These are phyloP conservation scores for Scylla paramamosain DNA, from an alignment of 1,140 invertebrate species.

Conservation along the genomic window DNA sequence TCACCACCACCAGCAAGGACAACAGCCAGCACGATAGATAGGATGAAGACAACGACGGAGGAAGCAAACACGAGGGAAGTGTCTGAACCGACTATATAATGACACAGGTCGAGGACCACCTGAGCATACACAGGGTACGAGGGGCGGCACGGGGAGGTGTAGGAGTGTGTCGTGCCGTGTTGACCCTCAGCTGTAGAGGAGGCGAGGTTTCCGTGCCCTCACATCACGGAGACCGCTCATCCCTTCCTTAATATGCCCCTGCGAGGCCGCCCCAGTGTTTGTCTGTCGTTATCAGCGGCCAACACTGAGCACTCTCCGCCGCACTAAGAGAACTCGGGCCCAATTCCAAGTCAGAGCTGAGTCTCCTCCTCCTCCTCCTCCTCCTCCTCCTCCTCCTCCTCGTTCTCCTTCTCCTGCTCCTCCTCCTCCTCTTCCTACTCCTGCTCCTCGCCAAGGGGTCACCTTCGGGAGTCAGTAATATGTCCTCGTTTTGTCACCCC, in stretches of 20 bases:
- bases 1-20: too few relatives aligned
- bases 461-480: not conserved
- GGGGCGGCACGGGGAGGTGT: not conserved
- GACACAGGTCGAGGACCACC: too few relatives aligned
- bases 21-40: too few relatives aligned
- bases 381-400: not conserved
- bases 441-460: not conserved
- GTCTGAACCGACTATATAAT: too few relatives aligned
- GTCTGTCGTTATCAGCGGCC: slow-evolving; percentile 43
- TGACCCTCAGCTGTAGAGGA: slow-evolving; percentile 28
- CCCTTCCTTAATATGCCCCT: slow-evolving; percentile 57
- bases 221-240: slow-evolving; percentile 54
- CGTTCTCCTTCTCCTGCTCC: not conserved
- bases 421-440: not conserved
- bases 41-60: too few relatives aligned
- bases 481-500: not conserved
- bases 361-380: not conserved
- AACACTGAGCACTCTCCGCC: slow-evolving; percentile 28
- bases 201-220: slow-evolving; percentile 35
- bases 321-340: not conserved
- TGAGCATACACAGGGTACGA: too few relatives aligned
- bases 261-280: slow-evolving; percentile 34
- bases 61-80: too few relatives aligned
- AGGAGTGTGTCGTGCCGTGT: not conserved
- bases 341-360: slow-evolving; percentile 11